Evolutionary conservation across 2,113 vertebrate genomes (phyloP).

Genomic region (Acanthochromis polyacanthus): DNA sequence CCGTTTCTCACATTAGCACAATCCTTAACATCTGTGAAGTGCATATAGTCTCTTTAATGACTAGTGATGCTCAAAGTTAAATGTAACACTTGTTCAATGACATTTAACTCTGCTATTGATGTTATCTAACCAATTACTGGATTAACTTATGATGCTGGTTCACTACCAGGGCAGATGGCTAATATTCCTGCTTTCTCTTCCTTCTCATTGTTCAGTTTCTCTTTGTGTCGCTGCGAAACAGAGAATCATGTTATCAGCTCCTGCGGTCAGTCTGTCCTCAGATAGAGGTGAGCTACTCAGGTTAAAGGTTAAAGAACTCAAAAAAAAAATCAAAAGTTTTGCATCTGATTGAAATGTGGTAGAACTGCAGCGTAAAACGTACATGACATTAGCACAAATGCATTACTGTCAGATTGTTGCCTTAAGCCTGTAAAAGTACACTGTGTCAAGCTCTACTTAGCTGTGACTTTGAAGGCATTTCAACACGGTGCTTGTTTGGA

Average conservation of each 20-base stretch:
- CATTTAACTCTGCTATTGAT: not conserved
- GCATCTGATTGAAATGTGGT: not conserved
- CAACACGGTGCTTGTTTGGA: not conserved
- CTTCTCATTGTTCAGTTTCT: slow-evolving; percentile 78
- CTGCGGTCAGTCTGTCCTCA: slow-evolving; percentile 85
- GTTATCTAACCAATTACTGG: not conserved
- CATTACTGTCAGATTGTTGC: too few relatives aligned
- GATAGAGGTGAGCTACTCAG: slow-evolving; percentile 78
- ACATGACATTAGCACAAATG: too few relatives aligned
- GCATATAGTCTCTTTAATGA: not conserved
- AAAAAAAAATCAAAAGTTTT: not conserved
- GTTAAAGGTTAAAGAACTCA: not conserved
- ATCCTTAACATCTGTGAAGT: not conserved
- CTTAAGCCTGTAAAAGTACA: too few relatives aligned
- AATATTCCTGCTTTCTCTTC: slow-evolving; percentile 1
- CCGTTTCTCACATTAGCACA: slow-evolving; percentile 23
- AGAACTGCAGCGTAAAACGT: too few relatives aligned
- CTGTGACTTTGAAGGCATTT: not conserved
- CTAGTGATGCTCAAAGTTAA: not conserved
- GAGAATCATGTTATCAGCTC: slow-evolving; percentile 88
- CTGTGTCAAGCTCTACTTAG: too few relatives aligned
- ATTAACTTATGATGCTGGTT: not conserved
- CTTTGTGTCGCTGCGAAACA: slow-evolving; percentile 86
- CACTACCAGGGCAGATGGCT: not conserved
- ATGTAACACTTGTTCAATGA: not conserved